These are phyloP conservation scores for Falco columbarius DNA, from an alignment of 2,797 vertebrate genomes.

Conservation along the genomic window DNA sequence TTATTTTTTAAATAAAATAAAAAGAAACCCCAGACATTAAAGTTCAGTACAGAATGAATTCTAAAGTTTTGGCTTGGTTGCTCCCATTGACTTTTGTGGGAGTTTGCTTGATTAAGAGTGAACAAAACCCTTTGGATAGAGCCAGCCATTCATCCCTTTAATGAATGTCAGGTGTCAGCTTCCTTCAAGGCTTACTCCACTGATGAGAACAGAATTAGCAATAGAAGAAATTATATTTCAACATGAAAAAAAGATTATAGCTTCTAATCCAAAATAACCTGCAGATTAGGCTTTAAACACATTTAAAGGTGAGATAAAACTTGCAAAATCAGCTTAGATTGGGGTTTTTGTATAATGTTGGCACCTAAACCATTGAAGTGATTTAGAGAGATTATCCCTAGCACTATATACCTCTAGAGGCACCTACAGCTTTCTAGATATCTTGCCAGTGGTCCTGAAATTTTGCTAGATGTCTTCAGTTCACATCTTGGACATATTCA, in stretches of 20 bases:
- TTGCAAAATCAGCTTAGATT: not conserved
- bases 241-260: not conserved
- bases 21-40: not conserved
- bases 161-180: not conserved
- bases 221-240: not conserved
- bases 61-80: not conserved
- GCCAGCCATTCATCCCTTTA: not conserved
- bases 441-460: not conserved
- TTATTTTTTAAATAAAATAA: not conserved
- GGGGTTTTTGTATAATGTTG: not conserved
- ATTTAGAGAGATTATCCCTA: not conserved
- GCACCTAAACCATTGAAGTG: not conserved
- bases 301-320: not conserved
- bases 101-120: not conserved
- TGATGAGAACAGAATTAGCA: not conserved
- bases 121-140: not conserved
- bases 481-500: not conserved
- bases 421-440: not conserved
- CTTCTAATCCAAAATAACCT: not conserved
- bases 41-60: not conserved
- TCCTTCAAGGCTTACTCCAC: not conserved
- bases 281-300: not conserved
- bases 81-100: not conserved
- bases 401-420: not conserved
- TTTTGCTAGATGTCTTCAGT: not conserved